These are phyloP conservation scores for Magallana ariakensis DNA, from an alignment of 1,140 invertebrate genomes.

Conservation along the genomic window DNA sequence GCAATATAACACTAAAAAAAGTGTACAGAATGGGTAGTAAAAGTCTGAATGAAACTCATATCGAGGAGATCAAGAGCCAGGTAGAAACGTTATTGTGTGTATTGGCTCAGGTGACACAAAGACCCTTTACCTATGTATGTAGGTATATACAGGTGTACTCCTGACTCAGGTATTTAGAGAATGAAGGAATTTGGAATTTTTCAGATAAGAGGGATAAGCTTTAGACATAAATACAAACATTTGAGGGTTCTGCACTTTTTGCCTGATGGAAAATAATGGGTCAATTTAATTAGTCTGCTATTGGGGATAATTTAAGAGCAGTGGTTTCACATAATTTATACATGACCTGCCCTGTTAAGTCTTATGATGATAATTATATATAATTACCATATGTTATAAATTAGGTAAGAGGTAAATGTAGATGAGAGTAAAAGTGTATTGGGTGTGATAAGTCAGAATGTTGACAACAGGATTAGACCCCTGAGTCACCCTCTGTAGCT, in stretches of 20 bases:
- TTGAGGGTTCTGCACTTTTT: background rate
- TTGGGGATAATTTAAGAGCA: too few relatives aligned
- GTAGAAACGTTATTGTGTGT: background rate
- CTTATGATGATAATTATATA: background rate
- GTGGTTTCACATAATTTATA: too few relatives aligned
- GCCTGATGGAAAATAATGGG: background rate
- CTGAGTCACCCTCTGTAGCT: too few relatives aligned
- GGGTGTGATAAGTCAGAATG: too few relatives aligned
- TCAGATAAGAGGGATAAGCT: background rate
- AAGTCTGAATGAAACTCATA: background rate
- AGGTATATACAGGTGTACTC: background rate
- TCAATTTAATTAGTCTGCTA: background rate
- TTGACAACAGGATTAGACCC: too few relatives aligned
- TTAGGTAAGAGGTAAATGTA: too few relatives aligned
- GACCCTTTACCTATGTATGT: background rate
- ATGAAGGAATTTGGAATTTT: conserved; percentile 13
- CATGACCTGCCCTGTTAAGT: background rate
- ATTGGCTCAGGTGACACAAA: conserved; percentile 1
- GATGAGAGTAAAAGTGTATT: too few relatives aligned
- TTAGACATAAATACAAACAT: conserved; percentile 18
- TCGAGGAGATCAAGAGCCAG: background rate
- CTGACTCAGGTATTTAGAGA: background rate
- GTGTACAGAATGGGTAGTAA: conserved; percentile 5
- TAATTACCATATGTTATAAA: too few relatives aligned
- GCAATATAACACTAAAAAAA: background rate